Conservation (phyloP, 2,113 vertebrate species). For the Peromyscus maniculatus region DNA sequence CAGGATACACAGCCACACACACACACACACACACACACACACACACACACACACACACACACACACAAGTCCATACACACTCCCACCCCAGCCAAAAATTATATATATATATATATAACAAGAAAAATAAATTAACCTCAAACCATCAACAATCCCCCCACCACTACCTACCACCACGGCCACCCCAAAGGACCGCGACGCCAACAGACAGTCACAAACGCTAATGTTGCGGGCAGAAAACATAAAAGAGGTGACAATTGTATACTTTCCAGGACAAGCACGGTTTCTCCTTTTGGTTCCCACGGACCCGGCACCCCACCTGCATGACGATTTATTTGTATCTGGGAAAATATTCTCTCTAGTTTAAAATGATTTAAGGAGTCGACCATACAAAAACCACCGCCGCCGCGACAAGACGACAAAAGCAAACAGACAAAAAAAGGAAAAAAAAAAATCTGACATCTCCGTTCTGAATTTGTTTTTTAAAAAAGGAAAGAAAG, state of each 20-base stretch:
- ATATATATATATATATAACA: conserved; percentile 66
- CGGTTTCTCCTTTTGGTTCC: conserved; percentile 96
- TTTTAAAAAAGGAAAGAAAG: conserved; percentile 70
- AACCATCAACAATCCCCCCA: conserved; percentile 79
- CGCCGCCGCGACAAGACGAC: conserved; percentile 77
- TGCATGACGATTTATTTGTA: conserved; percentile 98
- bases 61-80: conserved; percentile 61
- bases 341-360: conserved; percentile 92
- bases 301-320: conserved; percentile 96
- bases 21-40: conserved; percentile 54
- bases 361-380: conserved; percentile 87
- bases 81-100: conserved; percentile 72
- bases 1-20: conserved; percentile 80
- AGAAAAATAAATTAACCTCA: conserved; percentile 83
- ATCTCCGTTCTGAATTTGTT: conserved; percentile 92
- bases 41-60: conserved; percentile 51
- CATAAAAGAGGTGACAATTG: conserved; percentile 90
- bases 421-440: conserved; percentile 85
- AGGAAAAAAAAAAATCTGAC: conserved; percentile 76
- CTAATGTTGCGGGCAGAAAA: conserved; percentile 90
- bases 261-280: conserved; percentile 94
- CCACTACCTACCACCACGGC: conserved; percentile 80
- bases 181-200: conserved; percentile 91
- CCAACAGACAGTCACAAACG: conserved; percentile 90
- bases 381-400: conserved; percentile 71